Percentiles rank a stretch among this genome's conserved stretches.
phyloP scores from a whole-genome alignment of 2,888 invertebrate genomes.

The Drosophila ezoana region DNA sequence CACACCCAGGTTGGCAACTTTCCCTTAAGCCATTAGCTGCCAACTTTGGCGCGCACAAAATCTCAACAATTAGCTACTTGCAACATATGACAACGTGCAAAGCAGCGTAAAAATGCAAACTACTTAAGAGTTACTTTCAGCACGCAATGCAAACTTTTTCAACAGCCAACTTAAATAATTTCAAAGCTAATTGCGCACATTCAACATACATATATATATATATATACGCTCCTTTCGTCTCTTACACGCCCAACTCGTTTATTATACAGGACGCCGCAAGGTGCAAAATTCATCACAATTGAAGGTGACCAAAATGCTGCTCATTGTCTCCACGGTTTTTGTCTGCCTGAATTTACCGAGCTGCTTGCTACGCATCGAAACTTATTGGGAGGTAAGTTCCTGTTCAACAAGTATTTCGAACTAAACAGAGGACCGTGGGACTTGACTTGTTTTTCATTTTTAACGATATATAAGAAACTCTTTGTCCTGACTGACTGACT shows the following conservation, averaged over 20 bases:
- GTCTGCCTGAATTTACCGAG: constrained; percentile 91
- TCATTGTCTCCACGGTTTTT: constrained; percentile 92
- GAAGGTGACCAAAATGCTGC: constrained; percentile 92
- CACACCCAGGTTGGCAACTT: constrained; percentile 20
- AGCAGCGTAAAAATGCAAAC: constrained; percentile 41
- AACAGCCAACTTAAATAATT: not conserved
- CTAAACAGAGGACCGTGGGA: too few species aligned
- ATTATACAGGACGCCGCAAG: constrained; percentile 79
- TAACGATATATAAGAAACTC: too few species aligned
- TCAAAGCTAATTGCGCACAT: constrained; percentile 2
- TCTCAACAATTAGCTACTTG: constrained; percentile 46
- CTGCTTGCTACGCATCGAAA: constrained; percentile 89
- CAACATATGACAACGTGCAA: constrained; percentile 31
- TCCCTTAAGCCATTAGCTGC: constrained; percentile 14
- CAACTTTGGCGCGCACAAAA: constrained; percentile 27
- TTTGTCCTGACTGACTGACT: too few species aligned
- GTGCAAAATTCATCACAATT: constrained; percentile 87
- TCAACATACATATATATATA: not conserved
- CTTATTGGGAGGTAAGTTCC: constrained; percentile 87
- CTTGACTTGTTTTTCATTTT: too few species aligned
- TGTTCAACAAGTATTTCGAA: too few species aligned
- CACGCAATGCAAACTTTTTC: not conserved
- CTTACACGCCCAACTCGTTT: not conserved
- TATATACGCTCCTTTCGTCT: not conserved
- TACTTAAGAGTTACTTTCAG: constrained; percentile 41